These are phyloP conservation scores for Pteropus rufus DNA, from an alignment of 2,797 vertebrate genomes.

Conservation along the genomic window DNA sequence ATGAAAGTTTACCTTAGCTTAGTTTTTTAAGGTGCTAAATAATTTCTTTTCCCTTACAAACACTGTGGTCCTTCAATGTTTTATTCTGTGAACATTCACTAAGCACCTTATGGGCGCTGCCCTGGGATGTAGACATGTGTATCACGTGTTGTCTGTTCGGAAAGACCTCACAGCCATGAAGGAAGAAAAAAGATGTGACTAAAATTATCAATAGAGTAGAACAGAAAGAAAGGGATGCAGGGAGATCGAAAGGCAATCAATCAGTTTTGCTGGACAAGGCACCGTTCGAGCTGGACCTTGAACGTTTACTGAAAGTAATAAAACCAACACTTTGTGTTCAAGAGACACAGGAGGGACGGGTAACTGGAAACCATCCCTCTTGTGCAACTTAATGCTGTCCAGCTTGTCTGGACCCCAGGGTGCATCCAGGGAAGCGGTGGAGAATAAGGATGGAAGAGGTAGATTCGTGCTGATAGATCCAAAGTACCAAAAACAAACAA, in stretches of 20 bases:
- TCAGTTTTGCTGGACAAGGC: neutral
- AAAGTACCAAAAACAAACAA: neutral
- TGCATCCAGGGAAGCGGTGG: neutral
- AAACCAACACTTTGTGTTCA: neutral
- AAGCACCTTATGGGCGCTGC: accelerated
- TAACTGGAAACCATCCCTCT: neutral
- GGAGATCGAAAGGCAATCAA: neutral
- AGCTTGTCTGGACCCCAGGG: neutral
- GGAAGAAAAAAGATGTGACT: neutral
- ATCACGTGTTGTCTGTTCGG: neutral
- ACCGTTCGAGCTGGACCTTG: neutral
- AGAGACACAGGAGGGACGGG: neutral
- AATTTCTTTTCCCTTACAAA: neutral
- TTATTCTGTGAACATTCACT: neutral
- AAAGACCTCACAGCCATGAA: neutral
- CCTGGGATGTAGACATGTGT: too few relatives aligned
- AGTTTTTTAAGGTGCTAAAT: neutral
- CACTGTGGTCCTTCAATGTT: neutral
- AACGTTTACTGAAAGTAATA: neutral
- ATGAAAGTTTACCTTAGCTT: neutral
- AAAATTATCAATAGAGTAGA: neutral
- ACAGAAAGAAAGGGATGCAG: neutral
- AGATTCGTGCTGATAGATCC: neutral
- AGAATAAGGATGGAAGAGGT: neutral
- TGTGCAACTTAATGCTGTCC: neutral